Evolutionary conservation across 2,888 invertebrate genomes (phyloP).

Genomic region (Amphipoea lucens): DNA sequence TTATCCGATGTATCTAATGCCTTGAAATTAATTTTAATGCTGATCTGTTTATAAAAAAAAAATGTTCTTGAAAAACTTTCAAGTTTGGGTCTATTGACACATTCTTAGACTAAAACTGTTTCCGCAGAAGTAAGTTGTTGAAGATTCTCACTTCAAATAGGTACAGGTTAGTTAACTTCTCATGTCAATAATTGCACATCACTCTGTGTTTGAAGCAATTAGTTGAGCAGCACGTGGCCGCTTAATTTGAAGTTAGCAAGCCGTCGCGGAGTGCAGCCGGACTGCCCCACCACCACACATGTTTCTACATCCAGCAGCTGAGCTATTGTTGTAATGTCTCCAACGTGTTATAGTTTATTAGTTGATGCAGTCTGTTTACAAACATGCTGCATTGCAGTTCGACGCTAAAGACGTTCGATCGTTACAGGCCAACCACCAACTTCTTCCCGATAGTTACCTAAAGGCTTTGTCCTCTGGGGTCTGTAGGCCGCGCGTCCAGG

Average conservation of each 20-base stretch:
- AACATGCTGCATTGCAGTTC: slow-evolving; percentile 75
- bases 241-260: slow-evolving; percentile 46
- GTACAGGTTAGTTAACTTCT: slow-evolving; percentile 5
- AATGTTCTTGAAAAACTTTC: slow-evolving; percentile 14
- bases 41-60: slow-evolving; percentile 18
- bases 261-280: slow-evolving; percentile 32
- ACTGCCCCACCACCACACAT: slow-evolving; percentile 40
- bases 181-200: slow-evolving; percentile 34
- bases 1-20: slow-evolving; percentile 40
- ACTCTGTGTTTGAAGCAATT: slow-evolving; percentile 55
- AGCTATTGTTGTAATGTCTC: slow-evolving; percentile 64
- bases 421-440: slow-evolving; percentile 66
- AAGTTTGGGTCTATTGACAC: slow-evolving; percentile 2
- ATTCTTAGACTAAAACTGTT: slow-evolving; percentile 1
- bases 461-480: slow-evolving; percentile 88
- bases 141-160: slow-evolving; percentile 14
- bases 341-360: slow-evolving; percentile 67
- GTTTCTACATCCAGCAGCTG: slow-evolving; percentile 55
- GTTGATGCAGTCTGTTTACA: slow-evolving; percentile 75
- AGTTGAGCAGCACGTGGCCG: slow-evolving; percentile 66
- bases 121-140: background rate
- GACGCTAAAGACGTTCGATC: slow-evolving; percentile 66
- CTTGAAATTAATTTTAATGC: slow-evolving; percentile 46
- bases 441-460: slow-evolving; percentile 85
- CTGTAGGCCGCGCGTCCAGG: slow-evolving; percentile 86